Base-by-base conservation (phyloP, 2,113 vertebrate species). In the Notarius quadriscutis region DNA sequence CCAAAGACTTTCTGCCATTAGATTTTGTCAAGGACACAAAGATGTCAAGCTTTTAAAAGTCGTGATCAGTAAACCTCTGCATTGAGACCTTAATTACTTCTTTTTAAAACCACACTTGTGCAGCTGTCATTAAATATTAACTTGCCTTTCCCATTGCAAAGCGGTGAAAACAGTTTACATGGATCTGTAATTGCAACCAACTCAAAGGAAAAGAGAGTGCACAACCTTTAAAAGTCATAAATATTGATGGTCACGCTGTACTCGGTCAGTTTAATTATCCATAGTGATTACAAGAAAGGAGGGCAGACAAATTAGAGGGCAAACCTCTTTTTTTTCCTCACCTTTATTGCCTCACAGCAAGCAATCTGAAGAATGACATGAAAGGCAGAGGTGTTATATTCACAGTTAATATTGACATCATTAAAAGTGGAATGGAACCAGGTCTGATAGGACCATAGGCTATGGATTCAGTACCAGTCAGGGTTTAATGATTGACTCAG, bases 401-500 rank as follows among this genome's bases (percentile, higher is more conserved):
- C 80, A 71, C 51, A 22, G 51, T 86, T 74, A 87, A 81, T 81
- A 88, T 78, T 69, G 72, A 34, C 62, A 81, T 86, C 62, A 88
- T 83, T 87, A 86, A 89, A 89, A 74, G 72, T 83, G 84, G 58
- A 86, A 71, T 78, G 9, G 34, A 65, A 25, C 10, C 34, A 5
- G 87, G 41, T 48, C 62, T 83, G 55, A 60, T 82, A 53, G 27
- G 34, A 57, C 34, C 51, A 78, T 41, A n/a, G 69, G 63, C 62
- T 25, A 34, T 63, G 74, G 27, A 65, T 63, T 74, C 67, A 67
- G 53, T 83, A 81, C 69, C 84, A 81, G 69, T 86, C 81, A 84
- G 60, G 79, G 77, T 50, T 86, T 91, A 89, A 91, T 90, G 89
- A 90, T 87, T 91, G 91, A 89, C 88, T 87, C 88, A 89, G 88